Conservation (phyloP, 2,888 invertebrate species). For the Elegia similella region DNA sequence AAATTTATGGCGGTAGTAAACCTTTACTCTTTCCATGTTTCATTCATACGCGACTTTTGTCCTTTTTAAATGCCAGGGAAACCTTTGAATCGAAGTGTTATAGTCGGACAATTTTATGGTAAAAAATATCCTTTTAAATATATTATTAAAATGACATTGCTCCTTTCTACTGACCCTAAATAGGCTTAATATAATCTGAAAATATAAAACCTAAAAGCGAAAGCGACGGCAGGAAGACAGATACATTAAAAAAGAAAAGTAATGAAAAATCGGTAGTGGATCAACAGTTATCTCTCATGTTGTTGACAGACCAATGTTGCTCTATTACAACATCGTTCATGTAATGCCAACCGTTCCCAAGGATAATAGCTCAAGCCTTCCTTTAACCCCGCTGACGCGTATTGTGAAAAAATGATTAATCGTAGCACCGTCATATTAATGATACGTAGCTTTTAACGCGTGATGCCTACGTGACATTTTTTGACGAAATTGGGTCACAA, state of each 20-base stretch:
- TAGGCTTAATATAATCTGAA: too few species aligned
- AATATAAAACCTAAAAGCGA: too few species aligned
- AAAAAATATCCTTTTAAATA: too few species aligned
- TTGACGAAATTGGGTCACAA: constrained; percentile 23
- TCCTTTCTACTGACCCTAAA: too few species aligned
- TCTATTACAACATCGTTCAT: neutral
- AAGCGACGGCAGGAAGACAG: too few species aligned
- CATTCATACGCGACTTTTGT: constrained; percentile 17
- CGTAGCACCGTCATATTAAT: constrained; percentile 56
- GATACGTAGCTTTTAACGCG: constrained; percentile 58
- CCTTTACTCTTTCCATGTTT: neutral
- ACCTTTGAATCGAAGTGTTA: neutral
- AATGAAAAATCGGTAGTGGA: too few species aligned
- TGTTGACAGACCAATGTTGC: neutral
- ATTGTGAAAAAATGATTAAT: constrained; percentile 77
- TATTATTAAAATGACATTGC: too few species aligned
- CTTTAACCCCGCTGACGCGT: constrained; percentile 62
- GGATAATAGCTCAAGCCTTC: constrained; percentile 67
- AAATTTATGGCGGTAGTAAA: neutral
- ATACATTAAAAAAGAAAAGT: too few species aligned
- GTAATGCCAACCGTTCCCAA: constrained; percentile 43
- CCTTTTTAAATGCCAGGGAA: constrained; percentile 18
- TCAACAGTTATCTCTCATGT: neutral
- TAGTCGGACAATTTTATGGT: neutral
- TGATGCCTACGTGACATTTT: constrained; percentile 32